Conservation (phyloP, 30 jellyfish, hydroid and myxozoan genomes). For the Nemopilema nomurai region DNA sequence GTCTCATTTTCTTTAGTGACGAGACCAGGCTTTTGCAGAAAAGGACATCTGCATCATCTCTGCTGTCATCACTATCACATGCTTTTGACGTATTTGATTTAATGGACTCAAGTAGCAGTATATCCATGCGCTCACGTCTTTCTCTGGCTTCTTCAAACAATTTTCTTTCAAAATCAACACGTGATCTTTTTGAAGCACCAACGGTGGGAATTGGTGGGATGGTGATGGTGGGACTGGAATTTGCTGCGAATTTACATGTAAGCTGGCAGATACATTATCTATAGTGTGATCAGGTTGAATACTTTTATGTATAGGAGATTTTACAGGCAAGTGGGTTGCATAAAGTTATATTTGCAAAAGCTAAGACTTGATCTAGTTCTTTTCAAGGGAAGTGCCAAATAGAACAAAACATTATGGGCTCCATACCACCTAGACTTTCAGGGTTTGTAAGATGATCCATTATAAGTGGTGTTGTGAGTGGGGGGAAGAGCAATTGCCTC, state of each 20-base stretch:
- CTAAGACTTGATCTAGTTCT: not conserved
- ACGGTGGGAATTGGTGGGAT: too few relatives aligned
- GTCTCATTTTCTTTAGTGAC: slow-evolving; percentile 15
- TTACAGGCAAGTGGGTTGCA: slow-evolving; percentile 13
- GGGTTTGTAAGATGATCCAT: slow-evolving; percentile 10
- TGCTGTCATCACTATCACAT: slow-evolving; percentile 5
- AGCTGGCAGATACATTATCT: slow-evolving; percentile 3
- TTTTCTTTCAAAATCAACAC: slow-evolving; percentile 3
- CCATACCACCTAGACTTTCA: slow-evolving; percentile 6
- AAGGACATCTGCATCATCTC: slow-evolving; percentile 21
- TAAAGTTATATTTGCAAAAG: slow-evolving; percentile 11
- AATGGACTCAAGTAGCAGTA: slow-evolving; percentile 2
- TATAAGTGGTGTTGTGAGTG: slow-evolving; percentile 12
- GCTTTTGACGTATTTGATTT: slow-evolving; percentile 6
- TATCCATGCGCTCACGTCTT: slow-evolving; percentile 19
- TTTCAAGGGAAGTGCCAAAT: not conserved
- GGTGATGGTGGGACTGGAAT: not conserved
- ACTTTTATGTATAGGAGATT: slow-evolving; percentile 10
- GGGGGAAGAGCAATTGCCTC: slow-evolving; percentile 8
- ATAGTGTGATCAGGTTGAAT: slow-evolving; percentile 10
- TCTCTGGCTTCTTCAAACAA: slow-evolving; percentile 9
- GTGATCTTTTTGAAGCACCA: slow-evolving; percentile 10
- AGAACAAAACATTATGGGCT: not conserved
- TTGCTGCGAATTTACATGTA: slow-evolving; percentile 7
- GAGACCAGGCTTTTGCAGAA: slow-evolving; percentile 46